phyloP scores from a whole-genome alignment of 2,888 invertebrate species.

The Antheraea yamamai region DNA sequence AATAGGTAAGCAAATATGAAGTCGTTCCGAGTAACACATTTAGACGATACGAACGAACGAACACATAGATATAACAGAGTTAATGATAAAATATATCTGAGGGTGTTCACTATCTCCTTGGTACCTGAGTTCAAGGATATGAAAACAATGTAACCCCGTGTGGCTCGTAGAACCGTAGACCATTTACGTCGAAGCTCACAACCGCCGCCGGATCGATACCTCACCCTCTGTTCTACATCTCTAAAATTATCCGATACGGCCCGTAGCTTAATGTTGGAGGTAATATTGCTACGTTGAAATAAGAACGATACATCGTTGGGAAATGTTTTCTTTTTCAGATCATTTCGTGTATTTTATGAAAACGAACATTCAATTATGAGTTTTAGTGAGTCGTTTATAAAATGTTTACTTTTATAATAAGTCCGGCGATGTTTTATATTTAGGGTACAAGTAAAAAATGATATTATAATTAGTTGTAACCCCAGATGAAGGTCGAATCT shows the following conservation, averaged over 20 bases:
- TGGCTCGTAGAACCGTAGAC: constrained; percentile 32
- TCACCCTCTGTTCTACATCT: constrained; percentile 37
- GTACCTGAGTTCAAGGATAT: constrained; percentile 39
- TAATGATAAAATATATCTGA: neutral
- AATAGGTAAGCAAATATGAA: neutral
- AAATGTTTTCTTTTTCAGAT: neutral
- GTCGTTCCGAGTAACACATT: neutral
- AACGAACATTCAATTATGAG: neutral
- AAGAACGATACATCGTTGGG: constrained; percentile 8
- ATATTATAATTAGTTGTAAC: too few species aligned
- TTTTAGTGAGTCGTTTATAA: neutral
- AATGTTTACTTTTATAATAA: neutral
- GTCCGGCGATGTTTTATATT: neutral
- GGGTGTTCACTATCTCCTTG: constrained; percentile 23
- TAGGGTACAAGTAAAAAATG: too few species aligned
- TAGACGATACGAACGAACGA: neutral
- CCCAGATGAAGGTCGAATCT: too few species aligned
- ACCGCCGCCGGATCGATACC: constrained; percentile 44
- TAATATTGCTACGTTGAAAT: constrained; percentile 18
- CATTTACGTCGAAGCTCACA: constrained; percentile 28
- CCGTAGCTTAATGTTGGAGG: constrained; percentile 15
- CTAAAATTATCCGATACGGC: constrained; percentile 51
- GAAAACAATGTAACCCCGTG: constrained; percentile 32
- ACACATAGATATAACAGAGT: neutral
- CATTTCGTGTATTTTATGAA: constrained; percentile 1